Conservation (phyloP, 2,113 vertebrate genomes). For the Scolopax mira region DNA sequence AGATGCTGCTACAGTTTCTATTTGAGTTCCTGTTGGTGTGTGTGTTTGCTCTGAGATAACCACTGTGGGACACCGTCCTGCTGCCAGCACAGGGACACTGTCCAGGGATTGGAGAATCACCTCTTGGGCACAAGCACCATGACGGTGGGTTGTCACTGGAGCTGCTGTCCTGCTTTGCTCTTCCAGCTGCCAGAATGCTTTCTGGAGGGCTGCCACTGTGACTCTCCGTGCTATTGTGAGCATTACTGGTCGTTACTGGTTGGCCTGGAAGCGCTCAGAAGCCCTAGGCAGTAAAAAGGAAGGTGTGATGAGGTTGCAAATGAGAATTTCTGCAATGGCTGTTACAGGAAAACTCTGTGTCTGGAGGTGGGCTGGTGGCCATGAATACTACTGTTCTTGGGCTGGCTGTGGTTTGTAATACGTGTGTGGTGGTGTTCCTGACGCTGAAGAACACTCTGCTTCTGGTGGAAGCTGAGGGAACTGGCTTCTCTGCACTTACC, state of each 20-base stretch:
- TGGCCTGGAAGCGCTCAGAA: neutral
- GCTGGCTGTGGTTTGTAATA: neutral
- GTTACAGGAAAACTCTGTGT: neutral
- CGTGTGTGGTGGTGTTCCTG: rapidly evolving
- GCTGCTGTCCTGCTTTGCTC: neutral
- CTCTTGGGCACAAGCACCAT: rapidly evolving
- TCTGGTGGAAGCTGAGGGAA: neutral
- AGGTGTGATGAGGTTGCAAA: rapidly evolving
- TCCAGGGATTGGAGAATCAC: rapidly evolving
- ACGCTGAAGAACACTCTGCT: rapidly evolving
- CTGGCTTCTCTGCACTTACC: neutral
- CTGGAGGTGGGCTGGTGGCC: neutral
- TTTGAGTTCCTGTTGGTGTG: neutral
- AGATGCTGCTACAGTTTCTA: rapidly evolving
- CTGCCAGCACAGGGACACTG: neutral
- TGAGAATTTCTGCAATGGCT: neutral
- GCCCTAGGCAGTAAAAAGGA: neutral
- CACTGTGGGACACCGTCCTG: rapidly evolving
- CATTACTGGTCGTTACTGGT: neutral
- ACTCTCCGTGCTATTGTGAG: neutral
- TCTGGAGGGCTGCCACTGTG: neutral
- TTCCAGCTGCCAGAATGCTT: neutral
- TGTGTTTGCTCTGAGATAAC: neutral
- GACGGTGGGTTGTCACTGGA: neutral
- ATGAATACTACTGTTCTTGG: neutral